A percentile compares a stretch with the other conserved stretches of the same genome.
phyloP scores from a whole-genome alignment of 2,113 vertebrate genomes.

The Engystomops pustulosus region DNA sequence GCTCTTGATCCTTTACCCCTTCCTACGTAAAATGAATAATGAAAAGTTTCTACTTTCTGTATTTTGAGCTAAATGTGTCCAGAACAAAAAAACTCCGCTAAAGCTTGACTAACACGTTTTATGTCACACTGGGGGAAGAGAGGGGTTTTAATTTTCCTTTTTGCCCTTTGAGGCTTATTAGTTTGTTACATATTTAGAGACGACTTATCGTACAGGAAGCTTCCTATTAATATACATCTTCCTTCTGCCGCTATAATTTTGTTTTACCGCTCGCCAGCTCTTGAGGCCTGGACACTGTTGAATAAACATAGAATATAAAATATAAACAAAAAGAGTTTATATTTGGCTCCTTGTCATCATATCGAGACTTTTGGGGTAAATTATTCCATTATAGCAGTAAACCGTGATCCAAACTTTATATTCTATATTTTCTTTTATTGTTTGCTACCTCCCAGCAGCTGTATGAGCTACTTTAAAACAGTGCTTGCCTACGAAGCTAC shows the following conservation, averaged over 20 bases:
- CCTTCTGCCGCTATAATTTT: not conserved
- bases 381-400: too few relatives aligned
- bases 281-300: not conserved
- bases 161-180: not conserved
- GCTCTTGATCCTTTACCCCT: conserved; percentile 46
- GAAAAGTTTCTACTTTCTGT: not conserved
- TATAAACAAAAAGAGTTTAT: too few relatives aligned
- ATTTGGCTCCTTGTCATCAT: too few relatives aligned
- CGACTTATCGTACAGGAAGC: not conserved
- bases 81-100: not conserved
- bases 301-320: too few relatives aligned
- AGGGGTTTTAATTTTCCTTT: not conserved
- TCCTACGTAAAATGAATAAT: conserved; percentile 32
- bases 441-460: not conserved
- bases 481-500: not conserved
- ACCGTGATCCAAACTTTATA: too few relatives aligned
- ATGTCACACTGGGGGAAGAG: not conserved
- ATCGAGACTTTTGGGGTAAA: too few relatives aligned
- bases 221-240: not conserved
- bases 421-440: too few relatives aligned
- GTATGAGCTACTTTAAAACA: not conserved
- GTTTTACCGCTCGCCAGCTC: not conserved
- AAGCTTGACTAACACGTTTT: not conserved
- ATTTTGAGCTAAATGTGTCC: not conserved
- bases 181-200: not conserved